Percentiles rank a stretch among this genome's conserved stretches.
phyloP scores from a whole-genome alignment of 2,888 invertebrate genomes.

The Lucinisca nassula region DNA sequence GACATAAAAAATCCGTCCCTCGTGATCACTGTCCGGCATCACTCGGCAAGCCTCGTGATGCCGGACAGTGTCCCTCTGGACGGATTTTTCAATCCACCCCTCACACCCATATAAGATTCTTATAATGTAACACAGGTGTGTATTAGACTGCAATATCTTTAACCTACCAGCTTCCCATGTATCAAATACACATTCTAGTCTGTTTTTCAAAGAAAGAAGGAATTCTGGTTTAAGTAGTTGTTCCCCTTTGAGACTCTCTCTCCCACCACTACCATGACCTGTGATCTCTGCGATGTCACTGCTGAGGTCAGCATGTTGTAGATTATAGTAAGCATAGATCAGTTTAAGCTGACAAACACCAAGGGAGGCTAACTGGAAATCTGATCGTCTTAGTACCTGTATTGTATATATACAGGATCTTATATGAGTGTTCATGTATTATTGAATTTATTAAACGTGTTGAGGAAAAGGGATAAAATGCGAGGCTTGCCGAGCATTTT shows the following conservation, averaged over 20 bases:
- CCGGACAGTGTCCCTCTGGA: no score
- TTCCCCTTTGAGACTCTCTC: conserved; percentile 17
- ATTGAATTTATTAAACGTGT: no score
- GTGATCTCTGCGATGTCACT: background rate
- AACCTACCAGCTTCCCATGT: conserved; percentile 78
- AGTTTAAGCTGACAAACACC: conserved; percentile 82
- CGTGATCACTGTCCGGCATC: no score
- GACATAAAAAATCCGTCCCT: no score
- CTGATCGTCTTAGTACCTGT: conserved; percentile 66
- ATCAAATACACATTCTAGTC: conserved; percentile 78
- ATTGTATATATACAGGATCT: conserved; percentile 1
- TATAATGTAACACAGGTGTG: no score
- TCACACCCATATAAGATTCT: no score
- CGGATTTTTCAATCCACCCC: no score
- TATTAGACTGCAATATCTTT: no score
- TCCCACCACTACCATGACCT: background rate
- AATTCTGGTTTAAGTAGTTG: conserved; percentile 79
- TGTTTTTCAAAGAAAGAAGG: conserved; percentile 74
- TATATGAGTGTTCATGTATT: no score
- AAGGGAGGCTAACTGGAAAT: conserved; percentile 62
- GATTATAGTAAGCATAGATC: conserved; percentile 78
- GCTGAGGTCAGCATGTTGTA: conserved; percentile 52
- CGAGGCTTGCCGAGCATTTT: no score
- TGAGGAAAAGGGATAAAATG: no score
- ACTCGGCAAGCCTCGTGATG: no score